Percentiles rank a stretch among this genome's conserved stretches.
These are phyloP conservation scores for Notodonta ziczac DNA, from an alignment of 2,888 invertebrate genomes.

Conservation along the genomic window DNA sequence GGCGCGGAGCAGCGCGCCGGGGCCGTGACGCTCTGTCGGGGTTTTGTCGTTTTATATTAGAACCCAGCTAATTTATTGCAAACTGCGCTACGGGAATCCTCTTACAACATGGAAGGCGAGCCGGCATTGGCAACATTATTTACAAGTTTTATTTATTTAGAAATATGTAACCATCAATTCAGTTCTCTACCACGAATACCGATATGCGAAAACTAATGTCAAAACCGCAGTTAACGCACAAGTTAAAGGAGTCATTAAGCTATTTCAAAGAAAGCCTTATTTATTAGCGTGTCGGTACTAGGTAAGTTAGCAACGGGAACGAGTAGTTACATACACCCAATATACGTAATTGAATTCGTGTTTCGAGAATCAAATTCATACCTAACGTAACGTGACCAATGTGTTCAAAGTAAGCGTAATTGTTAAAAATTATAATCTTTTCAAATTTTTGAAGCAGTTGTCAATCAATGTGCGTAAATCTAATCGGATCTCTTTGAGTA, in stretches of 20 bases:
- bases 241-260: too few species aligned
- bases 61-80: conserved; percentile 82
- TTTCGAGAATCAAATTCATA: too few species aligned
- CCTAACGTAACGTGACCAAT: too few species aligned
- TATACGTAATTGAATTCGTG: too few species aligned
- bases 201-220: too few species aligned
- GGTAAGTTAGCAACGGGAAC: too few species aligned
- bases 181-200: too few species aligned
- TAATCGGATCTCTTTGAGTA: conserved; percentile 2
- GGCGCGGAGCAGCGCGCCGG: conserved; percentile 57
- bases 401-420: too few species aligned
- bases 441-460: background rate
- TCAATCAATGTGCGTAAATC: conserved; percentile 2
- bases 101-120: conserved; percentile 58
- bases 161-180: background rate
- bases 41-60: conserved; percentile 84
- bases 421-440: background rate
- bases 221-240: too few species aligned
- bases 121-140: conserved; percentile 52
- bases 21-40: conserved; percentile 67
- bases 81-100: conserved; percentile 73
- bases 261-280: too few species aligned
- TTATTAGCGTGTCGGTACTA: too few species aligned
- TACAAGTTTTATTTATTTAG: conserved; percentile 39
- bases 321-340: too few species aligned